Conservation (phyloP, 2,797 vertebrate species). For the Emydoidea blandingii region DNA sequence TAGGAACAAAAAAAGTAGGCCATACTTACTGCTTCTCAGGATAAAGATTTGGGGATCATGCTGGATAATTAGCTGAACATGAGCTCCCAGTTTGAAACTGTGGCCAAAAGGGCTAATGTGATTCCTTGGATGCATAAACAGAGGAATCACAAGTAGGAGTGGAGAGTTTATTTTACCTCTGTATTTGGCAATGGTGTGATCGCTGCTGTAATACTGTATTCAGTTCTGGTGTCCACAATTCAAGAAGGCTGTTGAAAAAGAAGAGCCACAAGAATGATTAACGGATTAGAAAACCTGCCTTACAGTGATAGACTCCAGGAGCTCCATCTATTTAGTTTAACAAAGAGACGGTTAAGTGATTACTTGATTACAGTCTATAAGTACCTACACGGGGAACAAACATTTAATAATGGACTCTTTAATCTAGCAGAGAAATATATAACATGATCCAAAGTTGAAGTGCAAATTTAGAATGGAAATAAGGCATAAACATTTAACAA, state of each 20-base stretch:
- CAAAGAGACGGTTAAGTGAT: background rate
- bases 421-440: background rate
- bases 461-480: background rate
- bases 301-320: background rate
- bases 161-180: background rate
- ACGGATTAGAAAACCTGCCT: background rate
- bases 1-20: background rate
- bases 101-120: background rate
- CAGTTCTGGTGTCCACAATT: background rate
- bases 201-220: background rate
- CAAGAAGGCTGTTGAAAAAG: background rate
- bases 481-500: background rate
- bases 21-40: background rate
- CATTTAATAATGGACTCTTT: background rate
- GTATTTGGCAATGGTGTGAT: background rate
- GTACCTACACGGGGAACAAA: background rate
- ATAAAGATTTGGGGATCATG: background rate
- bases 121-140: background rate
- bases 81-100: background rate
- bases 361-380: background rate
- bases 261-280: background rate
- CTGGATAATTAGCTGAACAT: background rate
- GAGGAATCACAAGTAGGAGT: background rate
- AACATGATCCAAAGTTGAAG: background rate
- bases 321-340: background rate